Base-by-base conservation (phyloP, 1,140 invertebrate species). In the Thereuonema tuberculata region DNA sequence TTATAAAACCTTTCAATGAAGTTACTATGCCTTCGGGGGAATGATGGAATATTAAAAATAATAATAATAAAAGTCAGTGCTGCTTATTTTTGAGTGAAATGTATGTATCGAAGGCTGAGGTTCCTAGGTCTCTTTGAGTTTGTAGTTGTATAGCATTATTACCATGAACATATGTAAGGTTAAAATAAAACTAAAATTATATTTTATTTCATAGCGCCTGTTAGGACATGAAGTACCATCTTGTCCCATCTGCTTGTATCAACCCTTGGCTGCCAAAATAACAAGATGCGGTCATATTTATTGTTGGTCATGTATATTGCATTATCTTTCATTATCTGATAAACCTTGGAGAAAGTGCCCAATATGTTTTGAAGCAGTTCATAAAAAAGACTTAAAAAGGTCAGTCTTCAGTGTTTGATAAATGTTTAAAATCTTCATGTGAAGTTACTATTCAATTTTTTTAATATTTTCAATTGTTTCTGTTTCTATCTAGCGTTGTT, bases 241-340 rank as follows among this genome's bases (percentile, higher is more conserved):
- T 50, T 97, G 93, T 73, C 93, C 93, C 0, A 96, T 97, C 68
- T 97, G 93, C 76, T 76, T 97, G 48, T 83, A 84, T 69, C 74
- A 79, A 50, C 90, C 91, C 25, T 75, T 83, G 57, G 86, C 89
- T 64, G 91, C 84, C 1, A 90, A 94, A 76, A 90, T 97, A 68
- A 94, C 92, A 0, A 80, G 84, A 29, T 98, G 94, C 76, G 93
- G 93, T 24, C 94, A 98, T 72, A 84, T 93, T 60, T 97, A 89
- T 70, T 98, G 94, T 72, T 98, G 90, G 89, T 79, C 90, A 0
- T 98, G 94, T 70, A 83, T 96, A 66, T 78, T 98, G 23, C 93
- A 96, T 72, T 97, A 97, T 74, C 76, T 94, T 59, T 80, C 87
- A 20, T 73, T 93, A 1, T 84, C 84, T 48, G 87, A 94, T 66